Evolutionary conservation across 2,888 invertebrate genomes (phyloP).

Genomic region (Neoaliturus tenellus): DNA sequence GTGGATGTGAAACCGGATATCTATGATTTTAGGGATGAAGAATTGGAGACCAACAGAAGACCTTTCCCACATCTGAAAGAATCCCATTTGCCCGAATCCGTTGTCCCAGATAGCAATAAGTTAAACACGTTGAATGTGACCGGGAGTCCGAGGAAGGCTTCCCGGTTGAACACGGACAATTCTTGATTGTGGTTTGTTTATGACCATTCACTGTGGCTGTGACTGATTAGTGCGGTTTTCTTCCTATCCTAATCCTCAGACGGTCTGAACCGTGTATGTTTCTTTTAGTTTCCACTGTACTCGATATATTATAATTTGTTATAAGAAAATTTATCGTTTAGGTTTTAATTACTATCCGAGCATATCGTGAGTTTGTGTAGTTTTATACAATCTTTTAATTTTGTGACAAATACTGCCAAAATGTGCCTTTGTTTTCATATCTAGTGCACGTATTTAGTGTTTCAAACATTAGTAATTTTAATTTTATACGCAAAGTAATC

Average conservation of each 20-base stretch:
- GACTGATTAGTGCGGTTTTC: conserved; percentile 34
- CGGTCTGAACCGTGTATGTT: neutral
- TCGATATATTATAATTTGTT: conserved; percentile 37
- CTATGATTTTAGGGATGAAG: conserved; percentile 53
- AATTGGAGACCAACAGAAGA: conserved; percentile 24
- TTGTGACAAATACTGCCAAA: conserved; percentile 53
- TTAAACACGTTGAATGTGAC: neutral
- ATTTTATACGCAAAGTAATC: conserved; percentile 12
- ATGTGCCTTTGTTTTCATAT: conserved; percentile 53
- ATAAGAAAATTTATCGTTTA: conserved; percentile 33
- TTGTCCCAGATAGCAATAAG: conserved; percentile 26
- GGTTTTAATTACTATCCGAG: conserved; percentile 18
- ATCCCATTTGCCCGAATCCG: neutral
- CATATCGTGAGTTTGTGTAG: conserved; percentile 31
- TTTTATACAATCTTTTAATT: conserved; percentile 42
- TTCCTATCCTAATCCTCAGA: conserved; percentile 20
- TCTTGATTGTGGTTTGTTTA: conserved; percentile 48
- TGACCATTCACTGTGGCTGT: conserved; percentile 50
- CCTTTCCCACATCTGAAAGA: conserved; percentile 12
- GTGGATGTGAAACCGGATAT: conserved; percentile 43
- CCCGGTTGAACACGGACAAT: neutral
- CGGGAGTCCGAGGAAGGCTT: conserved; percentile 20
- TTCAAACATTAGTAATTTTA: conserved; percentile 29
- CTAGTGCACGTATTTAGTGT: conserved; percentile 37
- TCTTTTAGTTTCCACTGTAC: conserved; percentile 31